Base-by-base conservation (phyloP, 2,113 vertebrate genomes). In the Paradoxurus hermaphroditus region DNA sequence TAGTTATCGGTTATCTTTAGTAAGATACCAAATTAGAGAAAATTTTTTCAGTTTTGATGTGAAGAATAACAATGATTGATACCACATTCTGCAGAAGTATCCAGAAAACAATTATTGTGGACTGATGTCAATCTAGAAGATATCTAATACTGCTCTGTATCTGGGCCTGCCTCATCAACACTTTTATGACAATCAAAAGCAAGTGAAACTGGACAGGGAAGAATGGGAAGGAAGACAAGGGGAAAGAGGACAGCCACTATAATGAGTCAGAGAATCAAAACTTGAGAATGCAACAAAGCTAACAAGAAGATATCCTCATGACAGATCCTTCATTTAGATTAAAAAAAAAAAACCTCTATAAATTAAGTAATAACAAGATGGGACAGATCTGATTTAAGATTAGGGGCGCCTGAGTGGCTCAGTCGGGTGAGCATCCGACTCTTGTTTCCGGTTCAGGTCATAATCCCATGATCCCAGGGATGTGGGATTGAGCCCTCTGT, bases 311-410 rank as follows among this genome's bases (percentile, higher is more conserved):
- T n/a, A 82, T 44, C 23, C 41, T 93, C 62, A 67, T 39, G 34
- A 53, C 44, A 72, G 95, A 44, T 27, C 73, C 29, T 44, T 23
- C 13, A 41, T 27, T 81, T 56, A 72, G 12, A 62, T 65, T 44
- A n/a, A 41, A 78, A 96, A 68, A n/a, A n/a, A n/a, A n/a, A n/a
- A n/a, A n/a, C n/a, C 36, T 15, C 79, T 53, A 34, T 27, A 34
- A 82, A 90, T 67, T 77, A 93, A 63, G 5, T 56, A 96, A n/a
- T 65, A 96, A 46, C n/a, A 85, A 91, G 56, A 96, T 12, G 23
- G 46, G 25, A 4, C 5, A 92, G 44, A 79, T 36, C 41, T 94
- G 15, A 18, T 56, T 72, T 94, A 91, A 85, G 81, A 59, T 77
- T 67, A 93, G 56, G 56, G 21, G 56, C 2, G 3, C 21, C 56